phyloP scores from a whole-genome alignment of 2,888 invertebrate genomes.

The Polyploca ridens region DNA sequence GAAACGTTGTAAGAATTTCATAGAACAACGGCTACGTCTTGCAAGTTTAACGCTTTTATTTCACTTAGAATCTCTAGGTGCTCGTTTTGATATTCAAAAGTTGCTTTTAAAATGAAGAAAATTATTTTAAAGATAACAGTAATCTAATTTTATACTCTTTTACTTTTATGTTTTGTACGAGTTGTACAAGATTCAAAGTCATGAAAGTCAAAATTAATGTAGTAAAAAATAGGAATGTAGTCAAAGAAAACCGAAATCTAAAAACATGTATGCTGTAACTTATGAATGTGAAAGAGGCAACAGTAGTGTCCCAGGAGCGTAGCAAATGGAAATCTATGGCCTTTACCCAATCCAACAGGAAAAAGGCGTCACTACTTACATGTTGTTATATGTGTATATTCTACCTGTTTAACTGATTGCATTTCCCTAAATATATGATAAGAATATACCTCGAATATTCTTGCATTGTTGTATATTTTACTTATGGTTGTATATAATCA shows the following conservation, averaged over 20 bases:
- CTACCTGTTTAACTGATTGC: not conserved
- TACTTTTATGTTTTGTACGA: no score
- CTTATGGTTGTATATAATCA: no score
- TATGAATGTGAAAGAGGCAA: constrained; percentile 8
- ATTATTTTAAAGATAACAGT: not conserved
- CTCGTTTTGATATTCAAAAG: not conserved
- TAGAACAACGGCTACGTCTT: constrained; percentile 16
- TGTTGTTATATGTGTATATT: not conserved
- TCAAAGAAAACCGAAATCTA: not conserved
- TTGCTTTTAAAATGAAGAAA: not conserved
- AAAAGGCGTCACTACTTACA: not conserved
- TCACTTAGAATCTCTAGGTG: not conserved
- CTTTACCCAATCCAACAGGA: not conserved
- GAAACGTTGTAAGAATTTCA: constrained; percentile 18
- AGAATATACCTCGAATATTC: no score
- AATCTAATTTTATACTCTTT: no score
- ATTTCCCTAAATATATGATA: not conserved
- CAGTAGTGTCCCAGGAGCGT: constrained; percentile 2
- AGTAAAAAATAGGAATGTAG: not conserved
- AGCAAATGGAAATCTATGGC: constrained; percentile 6
- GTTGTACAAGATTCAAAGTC: no score
- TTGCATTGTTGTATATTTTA: no score
- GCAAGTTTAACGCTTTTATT: constrained; percentile 4
- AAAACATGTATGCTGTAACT: constrained; percentile 5
- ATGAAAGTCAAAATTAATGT: no score